These are phyloP conservation scores for Drosophila birchii DNA, from an alignment of 2,888 invertebrate genomes.

Conservation along the genomic window DNA sequence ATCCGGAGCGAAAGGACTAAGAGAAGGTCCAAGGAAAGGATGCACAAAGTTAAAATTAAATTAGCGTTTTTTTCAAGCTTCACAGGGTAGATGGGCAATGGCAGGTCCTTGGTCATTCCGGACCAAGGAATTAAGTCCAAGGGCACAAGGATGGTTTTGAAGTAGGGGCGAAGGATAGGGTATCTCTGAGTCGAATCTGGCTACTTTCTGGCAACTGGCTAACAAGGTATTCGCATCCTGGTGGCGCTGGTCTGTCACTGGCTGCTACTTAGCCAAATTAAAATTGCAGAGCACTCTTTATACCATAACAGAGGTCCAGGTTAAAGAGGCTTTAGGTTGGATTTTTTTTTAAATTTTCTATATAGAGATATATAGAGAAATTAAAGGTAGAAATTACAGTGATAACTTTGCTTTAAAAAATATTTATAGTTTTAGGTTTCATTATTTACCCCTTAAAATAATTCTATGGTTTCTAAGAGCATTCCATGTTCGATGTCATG, in stretches of 20 bases:
- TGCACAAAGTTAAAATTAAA: constrained; percentile 76
- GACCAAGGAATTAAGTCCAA: constrained; percentile 22
- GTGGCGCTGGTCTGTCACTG: constrained; percentile 62
- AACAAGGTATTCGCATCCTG: constrained; percentile 42
- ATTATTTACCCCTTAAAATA: background rate
- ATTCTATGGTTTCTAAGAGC: background rate
- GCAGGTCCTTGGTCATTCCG: constrained; percentile 8
- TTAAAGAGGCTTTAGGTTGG: background rate
- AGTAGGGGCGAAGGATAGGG: constrained; percentile 4
- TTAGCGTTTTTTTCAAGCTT: constrained; percentile 59
- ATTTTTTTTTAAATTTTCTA: background rate
- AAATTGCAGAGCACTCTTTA: constrained; percentile 56
- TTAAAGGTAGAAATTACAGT: background rate
- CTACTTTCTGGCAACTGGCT: background rate
- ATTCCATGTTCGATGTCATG: constrained; percentile 7
- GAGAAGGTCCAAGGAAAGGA: constrained; percentile 37
- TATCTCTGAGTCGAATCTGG: constrained; percentile 29
- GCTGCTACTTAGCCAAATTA: constrained; percentile 76
- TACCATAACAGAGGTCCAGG: constrained; percentile 10
- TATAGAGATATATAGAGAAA: background rate
- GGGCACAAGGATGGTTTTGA: background rate
- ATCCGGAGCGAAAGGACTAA: constrained; percentile 12
- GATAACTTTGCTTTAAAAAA: background rate
- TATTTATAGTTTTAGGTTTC: background rate
- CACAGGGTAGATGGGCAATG: constrained; percentile 6